Percentiles rank a stretch among this genome's conserved stretches.
phyloP scores from a whole-genome alignment of 2,113 vertebrate species.

The Neopipo cinnamomea region DNA sequence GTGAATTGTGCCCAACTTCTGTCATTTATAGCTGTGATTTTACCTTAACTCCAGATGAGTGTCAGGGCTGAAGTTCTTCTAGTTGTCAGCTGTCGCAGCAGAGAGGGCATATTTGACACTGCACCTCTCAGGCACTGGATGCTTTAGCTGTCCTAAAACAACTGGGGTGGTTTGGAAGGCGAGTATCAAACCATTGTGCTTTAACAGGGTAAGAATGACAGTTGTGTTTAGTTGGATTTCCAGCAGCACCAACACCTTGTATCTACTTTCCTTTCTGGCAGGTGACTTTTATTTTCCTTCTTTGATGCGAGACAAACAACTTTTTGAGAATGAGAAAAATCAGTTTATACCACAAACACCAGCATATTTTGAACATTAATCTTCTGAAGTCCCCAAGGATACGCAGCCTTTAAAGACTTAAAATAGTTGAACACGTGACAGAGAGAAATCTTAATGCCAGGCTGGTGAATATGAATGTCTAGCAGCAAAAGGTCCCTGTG shows the following conservation, averaged over 20 bases:
- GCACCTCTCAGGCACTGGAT: background rate
- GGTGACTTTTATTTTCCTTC: background rate
- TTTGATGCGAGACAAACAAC: background rate
- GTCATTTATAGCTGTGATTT: background rate
- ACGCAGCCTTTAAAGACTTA: background rate
- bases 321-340: background rate
- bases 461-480: background rate
- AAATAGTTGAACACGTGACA: background rate
- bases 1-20: background rate
- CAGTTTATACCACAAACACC: background rate
- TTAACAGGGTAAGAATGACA: background rate
- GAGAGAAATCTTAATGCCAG: background rate
- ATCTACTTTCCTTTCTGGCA: background rate
- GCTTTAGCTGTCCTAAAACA: background rate
- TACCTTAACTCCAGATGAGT: background rate
- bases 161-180: background rate
- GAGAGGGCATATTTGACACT: background rate
- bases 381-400: background rate
- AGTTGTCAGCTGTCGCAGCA: background rate
- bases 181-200: background rate
- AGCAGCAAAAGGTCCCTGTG: background rate
- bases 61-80: background rate
- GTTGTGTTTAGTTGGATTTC: background rate
- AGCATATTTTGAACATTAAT: background rate
- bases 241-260: background rate